Base-by-base conservation (phyloP, 2,888 invertebrate genomes). In the Notodonta ziczac region DNA sequence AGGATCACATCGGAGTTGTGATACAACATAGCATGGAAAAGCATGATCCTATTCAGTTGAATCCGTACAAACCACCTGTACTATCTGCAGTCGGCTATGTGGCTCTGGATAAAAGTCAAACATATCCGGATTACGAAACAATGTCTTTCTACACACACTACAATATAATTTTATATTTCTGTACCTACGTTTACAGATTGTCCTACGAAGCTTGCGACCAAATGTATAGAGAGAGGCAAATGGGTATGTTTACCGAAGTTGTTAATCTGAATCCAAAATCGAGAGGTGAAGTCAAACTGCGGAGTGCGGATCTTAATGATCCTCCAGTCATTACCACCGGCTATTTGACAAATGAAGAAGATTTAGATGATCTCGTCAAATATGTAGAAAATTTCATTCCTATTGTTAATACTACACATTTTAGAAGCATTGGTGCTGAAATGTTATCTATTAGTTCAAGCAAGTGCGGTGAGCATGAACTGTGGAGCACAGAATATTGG, bases 1-100 rank as follows among this genome's bases (percentile, higher is more conserved):
- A 96, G 72, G 96, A 97, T 78, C 97, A 97, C 16, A 59, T 53
- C 6, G 62, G 62, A 16, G 65, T 68, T 16, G 39, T 62, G 0
- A 40, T 70, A n/a, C 35, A 48, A 4, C 53, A 65, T 56, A 56
- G 65, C 2, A 65, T 72, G 60, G 65, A 70, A 58, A 59, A 61
- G 55, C 16, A n/a, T n/a, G 42, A 48, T 0, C 16, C 42, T 5
- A 8, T 10, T 14, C 52, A 32, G 2, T 1, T 57, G 4, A 51
- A 69, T 48, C 70, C 70, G 53, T 52, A 69, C 14, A 44, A n/a
- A 4, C 8, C 5, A 32, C 56, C 60, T 35, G 53, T 51, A n/a
- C n/a, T 51, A 14, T 57, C 63, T n/a, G 5, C 53, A 0, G 13
- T 68, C 0, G 70, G 72, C n/a, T 72, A 61, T 51, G 50, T 35